Base-by-base conservation (phyloP, 2,113 vertebrate species). In the Scytalopus superciliaris region DNA sequence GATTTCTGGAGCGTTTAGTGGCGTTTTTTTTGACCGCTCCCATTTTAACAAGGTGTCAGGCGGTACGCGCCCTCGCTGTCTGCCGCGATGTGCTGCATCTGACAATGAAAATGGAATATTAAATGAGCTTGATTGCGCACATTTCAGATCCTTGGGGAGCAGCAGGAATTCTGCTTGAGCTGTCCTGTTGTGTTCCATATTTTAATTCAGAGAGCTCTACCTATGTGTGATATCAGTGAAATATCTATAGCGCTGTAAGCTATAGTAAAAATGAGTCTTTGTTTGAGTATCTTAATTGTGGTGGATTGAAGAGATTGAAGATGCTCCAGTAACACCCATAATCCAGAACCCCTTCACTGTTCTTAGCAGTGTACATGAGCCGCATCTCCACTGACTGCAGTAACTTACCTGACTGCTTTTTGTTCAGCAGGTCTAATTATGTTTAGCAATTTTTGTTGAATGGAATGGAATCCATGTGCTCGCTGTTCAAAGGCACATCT, bases 191-290 rank as follows among this genome's bases (percentile, higher is more conserved):
- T 37, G 62, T 0, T 8, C 62, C 3, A 5, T 50, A 4, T 87
- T 62, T 73, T 14, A 33, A 33, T 33, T 69, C 4, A 0, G 33
- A 15, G 37, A 66, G 50, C 50, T 49, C 0, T 44, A 7, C 10
- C 8, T 24, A 0, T 5, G 23, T 40, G 30, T 5, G 19, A 7
- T 52, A 44, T 35, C 9, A 5, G 42, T 10, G 49, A 16, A 14
- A 49, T 19, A 42, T 3, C 49, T 23, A 0, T 1, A n/a, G 52
- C 22, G 3, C n/a, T 35, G 25, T 4, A 31, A 18, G 0, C 40
- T 0, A 1, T 6, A 7, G 3, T 47, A 22, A 25, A 60, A 47
- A 19, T 4, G 25, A 14, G 19, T 21, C 81, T 95, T 91, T 83
- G 83, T 73, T 35, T 33, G 12, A 15, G 0, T 9, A 1, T 23